phyloP scores from a whole-genome alignment of 2,797 vertebrate species.

The Cryptoblepharus egeriae region DNA sequence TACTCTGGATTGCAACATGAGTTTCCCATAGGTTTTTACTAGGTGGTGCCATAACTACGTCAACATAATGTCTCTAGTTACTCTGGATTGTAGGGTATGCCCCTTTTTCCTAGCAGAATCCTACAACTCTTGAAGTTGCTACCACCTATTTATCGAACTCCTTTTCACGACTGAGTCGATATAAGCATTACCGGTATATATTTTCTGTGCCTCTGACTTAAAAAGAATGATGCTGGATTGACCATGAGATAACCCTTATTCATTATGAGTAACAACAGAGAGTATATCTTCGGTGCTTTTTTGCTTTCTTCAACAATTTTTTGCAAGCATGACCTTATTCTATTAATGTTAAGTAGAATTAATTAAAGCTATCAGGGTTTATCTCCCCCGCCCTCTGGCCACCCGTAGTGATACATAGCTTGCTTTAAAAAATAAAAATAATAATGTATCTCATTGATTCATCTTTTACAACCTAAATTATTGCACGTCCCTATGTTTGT shows the following conservation, averaged over 20 bases:
- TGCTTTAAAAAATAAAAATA: conserved; percentile 66
- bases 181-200: conserved; percentile 60
- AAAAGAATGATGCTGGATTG: conserved; percentile 76
- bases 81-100: too few relatives aligned
- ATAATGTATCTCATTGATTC: conserved; percentile 70
- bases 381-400: not conserved
- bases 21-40: too few relatives aligned
- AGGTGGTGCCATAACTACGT: too few relatives aligned
- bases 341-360: conserved; percentile 76
- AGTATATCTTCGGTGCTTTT: conserved; percentile 74
- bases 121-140: too few relatives aligned
- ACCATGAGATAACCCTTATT: conserved; percentile 74
- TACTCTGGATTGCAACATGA: too few relatives aligned
- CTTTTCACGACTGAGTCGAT: conserved; percentile 2
- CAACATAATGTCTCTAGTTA: too few relatives aligned
- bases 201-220: conserved; percentile 72
- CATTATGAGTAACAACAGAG: conserved; percentile 72
- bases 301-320: conserved; percentile 81
- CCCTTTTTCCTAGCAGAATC: too few relatives aligned
- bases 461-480: conserved; percentile 77
- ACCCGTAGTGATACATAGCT: conserved; percentile 63
- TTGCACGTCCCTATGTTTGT: conserved; percentile 62
- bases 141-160: too few relatives aligned
- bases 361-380: conserved; percentile 69
- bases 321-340: conserved; percentile 71